phyloP scores from a whole-genome alignment of 2,888 invertebrate genomes.

The Malthinus flaveolus region DNA sequence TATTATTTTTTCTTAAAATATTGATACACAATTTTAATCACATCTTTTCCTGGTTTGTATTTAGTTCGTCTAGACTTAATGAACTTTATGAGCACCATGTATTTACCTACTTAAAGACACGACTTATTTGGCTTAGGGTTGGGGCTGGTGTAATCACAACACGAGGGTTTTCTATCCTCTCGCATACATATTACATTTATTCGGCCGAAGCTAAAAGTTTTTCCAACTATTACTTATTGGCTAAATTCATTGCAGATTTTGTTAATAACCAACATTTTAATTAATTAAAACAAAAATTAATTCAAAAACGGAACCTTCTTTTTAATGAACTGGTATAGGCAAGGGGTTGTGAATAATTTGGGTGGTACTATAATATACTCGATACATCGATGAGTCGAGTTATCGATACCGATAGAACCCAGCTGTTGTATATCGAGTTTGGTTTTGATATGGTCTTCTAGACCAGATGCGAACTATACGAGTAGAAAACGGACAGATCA shows the following conservation, averaged over 20 bases:
- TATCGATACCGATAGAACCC: too few relatives aligned
- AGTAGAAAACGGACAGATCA: too few relatives aligned
- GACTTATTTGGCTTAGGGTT: conserved; percentile 41
- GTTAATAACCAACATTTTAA: background rate
- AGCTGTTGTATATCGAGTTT: too few relatives aligned
- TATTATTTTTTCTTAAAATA: too few relatives aligned
- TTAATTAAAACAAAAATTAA: background rate
- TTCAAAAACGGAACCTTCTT: too few relatives aligned
- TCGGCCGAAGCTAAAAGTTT: background rate
- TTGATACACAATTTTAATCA: background rate
- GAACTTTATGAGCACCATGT: conserved; percentile 52
- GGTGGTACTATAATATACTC: too few relatives aligned
- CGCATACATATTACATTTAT: conserved; percentile 13
- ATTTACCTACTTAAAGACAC: conserved; percentile 51
- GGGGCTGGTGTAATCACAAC: conserved; percentile 42
- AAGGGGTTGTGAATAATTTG: too few relatives aligned
- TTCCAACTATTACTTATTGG: background rate
- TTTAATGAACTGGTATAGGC: too few relatives aligned
- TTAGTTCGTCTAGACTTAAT: conserved; percentile 45
- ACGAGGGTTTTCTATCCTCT: conserved; percentile 17
- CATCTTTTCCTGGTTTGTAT: conserved; percentile 4
- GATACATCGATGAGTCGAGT: too few relatives aligned
- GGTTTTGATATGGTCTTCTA: too few relatives aligned
- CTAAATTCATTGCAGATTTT: background rate
- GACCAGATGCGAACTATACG: too few relatives aligned